Conservation (phyloP, 2,797 vertebrate genomes). For the Bovichtus diacanthus region DNA sequence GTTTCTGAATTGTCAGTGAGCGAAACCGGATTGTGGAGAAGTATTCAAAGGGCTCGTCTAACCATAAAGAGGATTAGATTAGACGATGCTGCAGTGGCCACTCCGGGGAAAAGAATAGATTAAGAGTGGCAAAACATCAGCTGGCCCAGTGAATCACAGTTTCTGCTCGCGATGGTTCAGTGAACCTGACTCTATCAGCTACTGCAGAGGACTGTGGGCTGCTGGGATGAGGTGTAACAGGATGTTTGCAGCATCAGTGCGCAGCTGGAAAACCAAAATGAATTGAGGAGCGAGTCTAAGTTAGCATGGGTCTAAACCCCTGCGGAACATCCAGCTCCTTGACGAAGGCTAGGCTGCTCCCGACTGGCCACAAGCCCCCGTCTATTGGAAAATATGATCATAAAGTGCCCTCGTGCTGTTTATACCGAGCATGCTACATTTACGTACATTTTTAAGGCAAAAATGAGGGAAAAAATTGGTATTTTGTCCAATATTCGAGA, state of each 20-base stretch:
- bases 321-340: background rate
- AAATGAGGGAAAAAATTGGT: background rate
- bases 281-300: background rate
- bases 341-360: background rate
- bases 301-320: background rate
- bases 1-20: background rate
- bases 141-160: slow-evolving; percentile 49
- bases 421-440: background rate
- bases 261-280: slow-evolving; percentile 22
- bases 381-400: background rate
- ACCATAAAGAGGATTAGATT: slow-evolving; percentile 6
- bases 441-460: background rate
- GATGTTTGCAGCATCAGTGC: slow-evolving; percentile 26
- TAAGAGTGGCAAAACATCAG: slow-evolving; percentile 49
- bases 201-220: slow-evolving; percentile 15
- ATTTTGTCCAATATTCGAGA: background rate
- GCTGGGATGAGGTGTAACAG: slow-evolving; percentile 28
- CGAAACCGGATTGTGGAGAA: background rate
- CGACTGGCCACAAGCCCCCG: background rate
- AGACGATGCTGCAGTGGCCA: background rate
- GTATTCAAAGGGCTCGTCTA: background rate
- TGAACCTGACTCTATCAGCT: slow-evolving; percentile 38
- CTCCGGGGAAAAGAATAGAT: slow-evolving; percentile 26
- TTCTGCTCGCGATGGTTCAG: slow-evolving; percentile 39
- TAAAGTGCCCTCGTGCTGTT: background rate